A percentile compares a stretch with the other conserved stretches of the same genome.
These are phyloP conservation scores for Phragmatobia fuliginosa DNA, from an alignment of 2,888 invertebrate genomes.

Conservation along the genomic window DNA sequence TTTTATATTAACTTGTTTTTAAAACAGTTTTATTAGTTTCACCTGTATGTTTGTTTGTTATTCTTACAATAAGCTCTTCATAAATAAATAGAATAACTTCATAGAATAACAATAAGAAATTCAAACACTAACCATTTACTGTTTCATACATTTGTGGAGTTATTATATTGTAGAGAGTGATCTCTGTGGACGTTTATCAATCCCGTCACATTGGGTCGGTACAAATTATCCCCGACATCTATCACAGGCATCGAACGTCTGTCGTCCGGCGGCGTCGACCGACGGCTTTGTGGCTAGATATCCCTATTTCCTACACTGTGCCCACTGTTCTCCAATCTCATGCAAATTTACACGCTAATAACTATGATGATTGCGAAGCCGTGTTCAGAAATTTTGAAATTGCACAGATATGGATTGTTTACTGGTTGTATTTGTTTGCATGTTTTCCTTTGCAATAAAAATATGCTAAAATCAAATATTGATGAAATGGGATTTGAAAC, in stretches of 20 bases:
- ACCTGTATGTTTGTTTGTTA: too few species aligned
- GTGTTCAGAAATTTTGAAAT: background rate
- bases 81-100: too few species aligned
- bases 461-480: background rate
- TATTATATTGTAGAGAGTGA: background rate
- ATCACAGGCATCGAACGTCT: conserved; percentile 57
- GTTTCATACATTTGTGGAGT: background rate
- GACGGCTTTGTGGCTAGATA: conserved; percentile 23
- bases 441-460: background rate
- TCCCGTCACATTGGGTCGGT: conserved; percentile 32
- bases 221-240: conserved; percentile 60
- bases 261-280: conserved; percentile 35
- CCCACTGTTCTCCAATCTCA: conserved; percentile 8
- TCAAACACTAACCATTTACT: background rate
- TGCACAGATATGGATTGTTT: background rate
- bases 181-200: conserved; percentile 12
- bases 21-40: too few species aligned
- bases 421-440: background rate
- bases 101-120: too few species aligned
- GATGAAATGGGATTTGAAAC: too few species aligned
- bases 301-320: conserved; percentile 17
- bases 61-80: too few species aligned
- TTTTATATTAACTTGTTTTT: too few species aligned
- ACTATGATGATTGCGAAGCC: conserved; percentile 10
- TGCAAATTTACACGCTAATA: conserved; percentile 10